Base-by-base conservation (phyloP, 2,113 vertebrate genomes). In the Aphyosemion australe region DNA sequence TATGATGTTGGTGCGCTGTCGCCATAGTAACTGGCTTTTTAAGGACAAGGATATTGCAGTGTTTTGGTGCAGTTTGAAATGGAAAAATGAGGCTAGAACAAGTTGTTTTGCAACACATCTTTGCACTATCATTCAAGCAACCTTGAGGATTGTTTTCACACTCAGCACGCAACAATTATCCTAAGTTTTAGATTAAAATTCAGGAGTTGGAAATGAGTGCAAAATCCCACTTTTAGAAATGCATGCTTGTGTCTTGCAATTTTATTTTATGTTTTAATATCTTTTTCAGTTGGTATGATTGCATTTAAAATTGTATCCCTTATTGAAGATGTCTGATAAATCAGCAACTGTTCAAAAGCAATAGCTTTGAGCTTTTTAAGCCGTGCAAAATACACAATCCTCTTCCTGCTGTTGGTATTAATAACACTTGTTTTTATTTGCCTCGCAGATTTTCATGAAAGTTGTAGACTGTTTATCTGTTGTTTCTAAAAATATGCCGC, bases 1-100 rank as follows among this genome's bases (percentile, higher is more conserved):
- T 9, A 54, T 14, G 11, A 59, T 74, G 64, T 64, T 58, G 52
- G n/a, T 77, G 70, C 26, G 11, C 52, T 76, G 71, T 87, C 62
- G 50, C 82, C 77, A 81, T 81, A 79, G 80, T 62, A 80, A 81
- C 85, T 61, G 66, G 70, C 72, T 77, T 58, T 37, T 72, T 55
- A 52, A 46, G 55, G 59, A 84, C 45, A 67, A 60, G 37, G 39
- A 72, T 75, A 73, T 80, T 65, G 68, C 54, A 58, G 54, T 21
- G 55, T 73, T 72, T 26, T 60, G 12, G 43, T 69, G 64, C 18
- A 69, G 57, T 79, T 64, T 79, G 26, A 58, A 46, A 63, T 32
- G 65, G 18, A 56, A 56, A 41, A 7, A 18, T 19, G 47, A 64
- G 47, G 46, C 56, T n/a, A 6, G 32, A 56, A 18, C 50, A 39